Evolutionary conservation across 2,113 vertebrate genomes (phyloP).

Genomic region (Neogobius melanostomus): DNA sequence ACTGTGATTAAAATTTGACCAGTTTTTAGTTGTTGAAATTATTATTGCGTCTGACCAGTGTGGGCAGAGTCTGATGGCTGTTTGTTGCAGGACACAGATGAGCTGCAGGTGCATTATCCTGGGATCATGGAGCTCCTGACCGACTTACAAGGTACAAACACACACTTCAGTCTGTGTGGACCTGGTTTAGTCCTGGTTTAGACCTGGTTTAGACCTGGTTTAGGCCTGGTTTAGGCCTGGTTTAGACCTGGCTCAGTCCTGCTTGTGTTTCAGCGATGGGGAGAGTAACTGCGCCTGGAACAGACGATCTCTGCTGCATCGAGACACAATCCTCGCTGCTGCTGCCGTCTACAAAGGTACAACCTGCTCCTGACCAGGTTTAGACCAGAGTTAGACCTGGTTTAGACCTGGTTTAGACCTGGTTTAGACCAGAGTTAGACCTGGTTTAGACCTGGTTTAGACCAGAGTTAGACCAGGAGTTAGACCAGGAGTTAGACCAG

Average conservation of each 20-base stretch:
- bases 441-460: no score
- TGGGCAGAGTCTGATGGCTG: background rate
- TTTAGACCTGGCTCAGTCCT: no score
- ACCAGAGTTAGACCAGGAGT: no score
- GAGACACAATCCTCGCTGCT: constrained; percentile 90
- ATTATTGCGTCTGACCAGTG: no score
- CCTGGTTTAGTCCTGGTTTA: constrained; percentile 53
- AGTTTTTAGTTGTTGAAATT: no score
- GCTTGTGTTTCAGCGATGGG: constrained; percentile 83
- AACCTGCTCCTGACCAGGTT: background rate
- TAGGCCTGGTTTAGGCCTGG: background rate
- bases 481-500: no score
- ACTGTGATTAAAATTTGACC: no score
- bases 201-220: no score
- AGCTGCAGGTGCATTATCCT: constrained; percentile 91
- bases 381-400: background rate
- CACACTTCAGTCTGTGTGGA: background rate
- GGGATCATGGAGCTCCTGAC: constrained; percentile 90
- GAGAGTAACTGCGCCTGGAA: constrained; percentile 98
- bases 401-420: background rate
- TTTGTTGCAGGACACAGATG: constrained; percentile 87
- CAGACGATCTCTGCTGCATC: constrained; percentile 85
- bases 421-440: background rate
- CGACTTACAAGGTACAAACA: constrained; percentile 86
- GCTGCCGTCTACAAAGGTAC: constrained; percentile 90